Conservation (phyloP, 2,888 invertebrate genomes). For the Diarsia dahlii region DNA sequence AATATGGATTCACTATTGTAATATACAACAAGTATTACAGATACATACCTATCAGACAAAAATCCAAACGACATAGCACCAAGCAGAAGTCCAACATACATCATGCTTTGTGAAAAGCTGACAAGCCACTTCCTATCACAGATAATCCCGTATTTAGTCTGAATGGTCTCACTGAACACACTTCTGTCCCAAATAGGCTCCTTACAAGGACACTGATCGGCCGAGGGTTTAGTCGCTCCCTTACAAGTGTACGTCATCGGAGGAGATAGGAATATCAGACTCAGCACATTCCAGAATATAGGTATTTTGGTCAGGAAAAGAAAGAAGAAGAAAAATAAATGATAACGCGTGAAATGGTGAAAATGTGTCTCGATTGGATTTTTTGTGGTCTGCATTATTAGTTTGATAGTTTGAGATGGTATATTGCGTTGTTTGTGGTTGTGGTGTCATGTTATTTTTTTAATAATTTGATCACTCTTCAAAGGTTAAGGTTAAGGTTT, state of each 20-base stretch:
- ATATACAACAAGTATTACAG: not conserved
- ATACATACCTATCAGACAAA: constrained; percentile 78
- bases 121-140: constrained; percentile 79
- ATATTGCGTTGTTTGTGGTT: constrained; percentile 50
- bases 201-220: constrained; percentile 78
- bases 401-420: constrained; percentile 8
- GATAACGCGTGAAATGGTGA: constrained; percentile 73
- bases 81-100: constrained; percentile 78
- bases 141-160: constrained; percentile 77
- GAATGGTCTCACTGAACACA: constrained; percentile 80
- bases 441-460: not conserved
- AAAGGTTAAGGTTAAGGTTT: no score
- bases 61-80: constrained; percentile 81
- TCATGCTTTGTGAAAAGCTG: constrained; percentile 80
- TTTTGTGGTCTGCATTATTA: constrained; percentile 67
- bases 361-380: constrained; percentile 82
- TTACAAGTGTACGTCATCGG: constrained; percentile 78
- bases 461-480: not conserved
- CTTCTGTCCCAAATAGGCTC: constrained; percentile 76
- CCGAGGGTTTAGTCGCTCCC: constrained; percentile 34
- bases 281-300: constrained; percentile 81
- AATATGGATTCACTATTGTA: not conserved
- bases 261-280: constrained; percentile 80
- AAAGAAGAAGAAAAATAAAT: constrained; percentile 76
- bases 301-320: constrained; percentile 78